phyloP scores from a whole-genome alignment of 2,113 vertebrate species.

The Ammodytes marinus region DNA sequence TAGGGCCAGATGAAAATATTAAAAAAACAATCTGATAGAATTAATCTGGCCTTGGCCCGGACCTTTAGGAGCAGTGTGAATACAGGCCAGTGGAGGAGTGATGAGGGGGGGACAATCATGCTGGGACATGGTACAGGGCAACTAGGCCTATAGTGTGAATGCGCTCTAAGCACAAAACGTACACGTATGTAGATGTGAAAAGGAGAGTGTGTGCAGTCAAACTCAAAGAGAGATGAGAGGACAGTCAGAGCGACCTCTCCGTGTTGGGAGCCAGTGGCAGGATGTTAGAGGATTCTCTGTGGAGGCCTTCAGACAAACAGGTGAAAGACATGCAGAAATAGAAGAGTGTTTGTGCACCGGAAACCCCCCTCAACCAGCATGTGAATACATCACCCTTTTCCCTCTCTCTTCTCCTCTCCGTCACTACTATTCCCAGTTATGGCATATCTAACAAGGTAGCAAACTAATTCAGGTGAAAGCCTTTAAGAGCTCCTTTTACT shows the following conservation, averaged over 20 bases:
- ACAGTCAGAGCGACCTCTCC: conserved; percentile 32
- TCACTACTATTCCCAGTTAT: conserved; percentile 27
- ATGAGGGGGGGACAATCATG: too few species aligned
- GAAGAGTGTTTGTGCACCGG: conserved; percentile 76
- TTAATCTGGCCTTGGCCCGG: too few species aligned
- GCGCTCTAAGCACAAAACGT: conserved; percentile 23
- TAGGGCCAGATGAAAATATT: too few species aligned
- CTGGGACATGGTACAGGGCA: too few species aligned
- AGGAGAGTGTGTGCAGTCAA: too few species aligned
- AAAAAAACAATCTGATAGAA: too few species aligned
- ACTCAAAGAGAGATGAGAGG: too few species aligned
- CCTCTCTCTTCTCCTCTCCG: conserved; percentile 25
- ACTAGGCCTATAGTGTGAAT: too few species aligned
- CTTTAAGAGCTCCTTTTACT: not conserved
- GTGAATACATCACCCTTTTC: conserved; percentile 32
- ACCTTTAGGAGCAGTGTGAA: too few species aligned
- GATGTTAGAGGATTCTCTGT: conserved; percentile 66
- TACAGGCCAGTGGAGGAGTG: too few species aligned
- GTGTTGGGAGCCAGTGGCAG: conserved; percentile 38
- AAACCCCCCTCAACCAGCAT: conserved; percentile 62
- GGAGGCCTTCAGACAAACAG: conserved; percentile 41
- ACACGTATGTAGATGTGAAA: too few species aligned
- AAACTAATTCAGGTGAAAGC: conserved; percentile 32
- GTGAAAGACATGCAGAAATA: conserved; percentile 71
- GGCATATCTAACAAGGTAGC: not conserved